Base-by-base conservation (phyloP, 2,797 vertebrate genomes). In the Natrix natrix region DNA sequence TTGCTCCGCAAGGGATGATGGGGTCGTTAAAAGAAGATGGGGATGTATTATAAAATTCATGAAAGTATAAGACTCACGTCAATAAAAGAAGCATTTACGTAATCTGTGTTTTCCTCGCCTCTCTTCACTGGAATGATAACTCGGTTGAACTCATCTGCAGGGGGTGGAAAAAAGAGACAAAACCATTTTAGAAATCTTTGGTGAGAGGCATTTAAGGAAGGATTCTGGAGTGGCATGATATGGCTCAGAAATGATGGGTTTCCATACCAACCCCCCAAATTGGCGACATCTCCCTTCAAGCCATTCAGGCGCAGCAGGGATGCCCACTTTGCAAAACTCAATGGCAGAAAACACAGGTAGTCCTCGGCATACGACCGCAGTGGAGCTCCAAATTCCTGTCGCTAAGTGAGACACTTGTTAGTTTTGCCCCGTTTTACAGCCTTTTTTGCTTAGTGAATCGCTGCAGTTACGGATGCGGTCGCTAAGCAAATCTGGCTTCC, bases 111-210 rank as follows among this genome's bases (percentile, higher is more conserved):
- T 96, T 99, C 99, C 95, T 99, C 99, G 22, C 99, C 99, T 93
- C 99, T 98, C 96, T 99, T 99, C 93, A 99, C 99, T 96, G 99
- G 99, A 98, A 99, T 99, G 98, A 99, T 99, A 95, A 99, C 99
- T 97, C 99, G 97, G 97, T 99, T 99, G 97, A 99, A 99, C 97
- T 99, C 99, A 95, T 99, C 99, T 99, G 96, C 28, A 97, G 86
- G 56, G 5, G 10, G 24, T 2, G 55, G 3, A 3, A 55, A 3
- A 3, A 22, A 8, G 54, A 43, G 17, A 22, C 0, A 20, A 59
- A 59, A 69, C 90, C 20, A 52, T 90, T 94, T 56, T 86, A 59
- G 89, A 83, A 93, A 63, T 20, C 22, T 48, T 56, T 60, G 20
- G 43, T 48, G 55, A 48, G 32, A 24, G 6, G 17, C 13, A 5